Evolutionary conservation across 2,113 vertebrate species (phyloP), one percentile per base, ranked within the genome.

Genomic region (Calyptomena viridis): DNA sequence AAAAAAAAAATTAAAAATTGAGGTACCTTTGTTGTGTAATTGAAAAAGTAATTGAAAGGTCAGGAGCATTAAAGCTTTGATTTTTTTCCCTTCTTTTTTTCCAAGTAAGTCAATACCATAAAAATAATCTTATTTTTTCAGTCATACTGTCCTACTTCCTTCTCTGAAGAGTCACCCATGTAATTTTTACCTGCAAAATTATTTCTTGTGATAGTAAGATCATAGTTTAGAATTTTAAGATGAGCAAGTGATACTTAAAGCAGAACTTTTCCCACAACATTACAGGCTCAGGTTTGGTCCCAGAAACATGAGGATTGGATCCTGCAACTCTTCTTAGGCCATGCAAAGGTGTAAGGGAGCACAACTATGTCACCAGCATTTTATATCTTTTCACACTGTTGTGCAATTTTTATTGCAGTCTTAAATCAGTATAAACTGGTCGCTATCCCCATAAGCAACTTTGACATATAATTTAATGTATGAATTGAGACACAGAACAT

Each of bases 341-440:
- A 0, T 33, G 58, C 1, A 3, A 78, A 55, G 42, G 75, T 73
- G 21, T 50, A 69, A 67, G 46, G 50, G 46, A 83, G 25, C 2
- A 1, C 25, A 46, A 21, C 53, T 37, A 24, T 31, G 52, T 74
- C 93, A 69, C 33, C 28, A 52, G 58, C 8, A 28, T 50, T 93
- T 97, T 44, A 82, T 18, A 55, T 67, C 76, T 93, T 87, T 91
- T 77, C 81, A 95, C 84, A 66, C 81, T 77, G 49, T 42, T 82
- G 50, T 42, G 44, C 28, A 35, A 4, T 39, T 94, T 97, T 97
- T 97, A 97, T 95, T 97, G 71, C 81, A 47, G 73, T 53, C 68
- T 84, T 97, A 96, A 98, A 96, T 97, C 95, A 97, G 58, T 9
- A 47, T 25, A 73, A 94, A 91, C 58, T 33, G 67, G 84, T 92